These are phyloP conservation scores for Drosophila subpulchrella DNA, from an alignment of 1,140 invertebrate species.

Conservation along the genomic window DNA sequence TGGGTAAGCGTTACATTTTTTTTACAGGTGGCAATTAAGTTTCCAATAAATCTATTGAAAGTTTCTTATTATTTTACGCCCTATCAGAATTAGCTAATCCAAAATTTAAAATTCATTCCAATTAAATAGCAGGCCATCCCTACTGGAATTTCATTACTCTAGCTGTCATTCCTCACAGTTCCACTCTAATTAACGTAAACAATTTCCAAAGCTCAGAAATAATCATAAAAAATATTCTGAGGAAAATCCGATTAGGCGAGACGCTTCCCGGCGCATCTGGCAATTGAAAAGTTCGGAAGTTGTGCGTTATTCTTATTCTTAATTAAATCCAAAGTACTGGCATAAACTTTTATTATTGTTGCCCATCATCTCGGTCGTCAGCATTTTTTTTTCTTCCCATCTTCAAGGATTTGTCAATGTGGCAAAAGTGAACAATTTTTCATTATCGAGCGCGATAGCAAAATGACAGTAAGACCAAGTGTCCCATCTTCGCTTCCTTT, in stretches of 20 bases:
- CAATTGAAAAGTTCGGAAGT: conserved; percentile 74
- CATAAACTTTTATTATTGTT: conserved; percentile 78
- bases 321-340: conserved; percentile 77
- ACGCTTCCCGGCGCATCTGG: conserved; percentile 66
- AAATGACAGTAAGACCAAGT: conserved; percentile 54
- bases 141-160: conserved; percentile 1
- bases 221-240: conserved; percentile 75
- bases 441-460: conserved; percentile 74
- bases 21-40: not conserved
- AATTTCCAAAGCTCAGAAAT: conserved; percentile 61
- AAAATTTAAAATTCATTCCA: not conserved
- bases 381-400: not conserved
- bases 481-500: conserved; percentile 19
- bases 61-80: not conserved
- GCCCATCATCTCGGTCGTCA: conserved; percentile 4
- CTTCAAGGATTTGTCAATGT: conserved; percentile 55
- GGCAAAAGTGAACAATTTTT: conserved; percentile 70
- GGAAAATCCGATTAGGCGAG: conserved; percentile 73
- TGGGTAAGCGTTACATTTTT: no score
- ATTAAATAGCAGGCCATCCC: not conserved
- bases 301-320: conserved; percentile 77
- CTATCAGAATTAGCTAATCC: not conserved
- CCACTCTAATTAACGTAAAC: conserved; percentile 73
- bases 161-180: conserved; percentile 30
- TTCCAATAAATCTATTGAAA: not conserved